Evolutionary conservation across 2,888 invertebrate genomes (phyloP), one percentile per base, ranked within the genome.

Genomic region (Achlya flavicornis): DNA sequence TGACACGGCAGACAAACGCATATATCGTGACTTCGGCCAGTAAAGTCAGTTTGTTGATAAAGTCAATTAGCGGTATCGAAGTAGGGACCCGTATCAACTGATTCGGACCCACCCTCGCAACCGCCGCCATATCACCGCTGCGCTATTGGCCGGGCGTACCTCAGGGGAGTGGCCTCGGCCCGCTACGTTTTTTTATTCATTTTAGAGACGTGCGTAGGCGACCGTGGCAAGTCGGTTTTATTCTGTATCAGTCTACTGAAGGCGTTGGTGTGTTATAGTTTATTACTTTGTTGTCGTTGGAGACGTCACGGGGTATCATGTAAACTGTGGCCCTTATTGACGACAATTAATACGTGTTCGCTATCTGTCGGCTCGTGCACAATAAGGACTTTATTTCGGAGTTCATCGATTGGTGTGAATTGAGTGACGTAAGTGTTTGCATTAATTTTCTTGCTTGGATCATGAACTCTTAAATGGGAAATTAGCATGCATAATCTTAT

Each of bases 31-130:
- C 92, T 92, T 81, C 80, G 83, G 88, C 90, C 92, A 90, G 92
- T 93, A 92, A 93, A 92, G 89, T 92, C 90, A 83, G 92, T 93
- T 92, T 93, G 93, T 93, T 93, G 93, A 93, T 93, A 93, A 93
- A 93, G 93, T 92, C 93, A 93, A 93, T 93, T 93, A 93, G 92
- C 85, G 85, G 88, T 91, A 92, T 92, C 93, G 90, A 89, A 93
- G 91, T 88, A 87, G 91, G 88, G 90, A 88, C 91, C 87, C 85
- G 88, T 89, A 92, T 91, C 90, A 90, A 88, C 84, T 86, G 90
- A 90, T 89, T 86, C 84, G 81, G 84, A 87, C 91, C 92, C 93
- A 90, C 91, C 90, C 88, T 87, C 88, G 83, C 76, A 77, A 81
- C 84, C 75, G 81, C 85, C 81, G 83, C 75, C 74, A 80, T 84